phyloP scores from a whole-genome alignment of 2,113 vertebrate species.

The Scophthalmus maximus region DNA sequence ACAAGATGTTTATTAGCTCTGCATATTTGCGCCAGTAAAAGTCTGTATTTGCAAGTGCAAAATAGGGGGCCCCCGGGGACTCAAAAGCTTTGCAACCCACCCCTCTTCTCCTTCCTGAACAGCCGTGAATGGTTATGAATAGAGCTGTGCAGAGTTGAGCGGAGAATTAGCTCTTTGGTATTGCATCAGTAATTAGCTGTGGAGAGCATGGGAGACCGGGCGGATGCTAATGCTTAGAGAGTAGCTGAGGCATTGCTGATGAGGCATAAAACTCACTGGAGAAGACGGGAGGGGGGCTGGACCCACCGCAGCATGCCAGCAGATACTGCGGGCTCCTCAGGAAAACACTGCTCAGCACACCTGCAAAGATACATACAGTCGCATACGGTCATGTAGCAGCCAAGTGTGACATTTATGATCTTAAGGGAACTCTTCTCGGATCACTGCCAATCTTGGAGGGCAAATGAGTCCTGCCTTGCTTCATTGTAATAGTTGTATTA shows the following conservation, averaged over 20 bases:
- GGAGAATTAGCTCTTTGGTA: conserved; percentile 91
- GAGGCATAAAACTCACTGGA: conserved; percentile 96
- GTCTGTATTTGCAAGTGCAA: conserved; percentile 75
- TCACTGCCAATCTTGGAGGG: not conserved
- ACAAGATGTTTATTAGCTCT: conserved; percentile 73
- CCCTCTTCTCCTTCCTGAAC: conserved; percentile 72
- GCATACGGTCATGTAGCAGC: not conserved
- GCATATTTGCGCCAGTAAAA: conserved; percentile 69
- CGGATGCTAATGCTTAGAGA: conserved; percentile 91
- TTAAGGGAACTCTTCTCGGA: not conserved
- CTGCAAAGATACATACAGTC: conserved; percentile 84
- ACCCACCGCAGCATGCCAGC: conserved; percentile 91
- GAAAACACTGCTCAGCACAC: conserved; percentile 88
- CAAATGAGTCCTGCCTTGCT: not conserved
- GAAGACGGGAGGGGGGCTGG: conserved; percentile 91
- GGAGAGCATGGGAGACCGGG: conserved; percentile 89
- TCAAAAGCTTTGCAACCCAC: conserved; percentile 71
- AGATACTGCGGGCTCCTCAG: conserved; percentile 85
- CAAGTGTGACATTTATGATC: conserved; percentile 11
- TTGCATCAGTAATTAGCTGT: conserved; percentile 95
- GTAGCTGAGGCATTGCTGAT: conserved; percentile 93
- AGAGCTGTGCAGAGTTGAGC: conserved; percentile 88
- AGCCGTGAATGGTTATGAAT: conserved; percentile 87
- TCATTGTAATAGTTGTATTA: not conserved
- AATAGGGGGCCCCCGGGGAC: conserved; percentile 68